Evolutionary conservation across 2,888 invertebrate genomes (phyloP).

Genomic region (Coenonympha arcania): DNA sequence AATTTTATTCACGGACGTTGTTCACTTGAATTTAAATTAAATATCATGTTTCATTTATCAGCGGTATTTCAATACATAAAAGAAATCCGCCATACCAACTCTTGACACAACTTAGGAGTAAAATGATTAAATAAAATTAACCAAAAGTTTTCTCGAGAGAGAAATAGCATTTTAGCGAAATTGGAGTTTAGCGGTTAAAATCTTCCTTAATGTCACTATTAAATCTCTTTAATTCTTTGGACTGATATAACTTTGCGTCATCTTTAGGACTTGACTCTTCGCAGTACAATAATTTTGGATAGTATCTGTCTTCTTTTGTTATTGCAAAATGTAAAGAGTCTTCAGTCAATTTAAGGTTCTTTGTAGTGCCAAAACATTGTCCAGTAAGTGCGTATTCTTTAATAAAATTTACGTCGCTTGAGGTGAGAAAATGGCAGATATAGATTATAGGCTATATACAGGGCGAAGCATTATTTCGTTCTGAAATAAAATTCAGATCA

Average conservation of each 20-base stretch:
- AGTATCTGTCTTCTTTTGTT: no score
- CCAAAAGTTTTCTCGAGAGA: conserved; percentile 16
- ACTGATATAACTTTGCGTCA: conserved; percentile 15
- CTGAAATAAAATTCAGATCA: not conserved
- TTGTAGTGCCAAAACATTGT: no score
- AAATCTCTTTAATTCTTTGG: conserved; percentile 19
- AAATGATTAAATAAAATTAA: conserved; percentile 14
- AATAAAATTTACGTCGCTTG: no score
- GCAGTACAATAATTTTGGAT: not conserved
- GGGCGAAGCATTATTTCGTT: not conserved
- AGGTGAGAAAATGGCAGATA: no score
- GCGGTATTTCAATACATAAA: no score
- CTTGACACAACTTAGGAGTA: not conserved
- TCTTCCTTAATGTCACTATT: conserved; percentile 20
- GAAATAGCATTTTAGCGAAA: conserved; percentile 20
- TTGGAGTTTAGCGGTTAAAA: conserved; percentile 20
- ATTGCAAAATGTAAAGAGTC: no score
- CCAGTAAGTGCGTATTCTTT: no score
- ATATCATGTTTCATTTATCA: no score
- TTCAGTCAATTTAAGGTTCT: no score
- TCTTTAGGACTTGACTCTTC: conserved; percentile 4
- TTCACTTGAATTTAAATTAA: no score
- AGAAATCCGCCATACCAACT: not conserved
- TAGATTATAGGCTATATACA: no score
- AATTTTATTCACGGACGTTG: no score